Base-by-base conservation (phyloP, 2,888 invertebrate species). In the Ypsolopha sequella region DNA sequence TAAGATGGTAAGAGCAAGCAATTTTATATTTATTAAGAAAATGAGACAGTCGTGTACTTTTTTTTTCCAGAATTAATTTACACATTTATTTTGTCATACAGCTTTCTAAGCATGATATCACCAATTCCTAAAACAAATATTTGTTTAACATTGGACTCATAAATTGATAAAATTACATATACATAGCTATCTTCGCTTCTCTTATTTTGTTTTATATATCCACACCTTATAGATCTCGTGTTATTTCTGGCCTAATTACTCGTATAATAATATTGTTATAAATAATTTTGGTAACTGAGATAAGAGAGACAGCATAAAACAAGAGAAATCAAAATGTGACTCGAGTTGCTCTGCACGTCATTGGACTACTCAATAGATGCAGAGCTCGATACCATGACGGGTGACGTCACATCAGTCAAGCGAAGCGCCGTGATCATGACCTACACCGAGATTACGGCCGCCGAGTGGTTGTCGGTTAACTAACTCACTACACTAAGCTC, bases 71-170 rank as follows among this genome's bases (percentile, higher is more conserved):
- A 71, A 73, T 76, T 75, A 70, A 73, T 79, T 77, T 81, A 76
- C 78, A 84, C 79, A 84, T 79, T 79, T 81, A 81, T 66, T 70
- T 74, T 59, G 70, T 75, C 75, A 66, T 70, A 76, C 72, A 75
- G 71, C 74, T 71, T 74, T 67, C 68, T 72, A 77, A 78, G 77
- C 73, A 70, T 47, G 52, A 66, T 70, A 73, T 76, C 71, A 74
- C 70, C 68, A 68, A 68, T 73, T 71, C 68, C 64, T 72, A 73
- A 70, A 75, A 63, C 69, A 68, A 74, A 68, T 69, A 71, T 71
- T 69, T 70, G 73, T 69, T 68, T 64, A 66, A 24, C 24, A 64
- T 55, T 68, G 67, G 61, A 70, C 68, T 71, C 65, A 65, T 65
- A 66, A 65, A 62, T 62, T 63, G 63, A 62, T 64, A 51, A 52